Evolutionary conservation across 1,140 invertebrate species (phyloP).

Genomic region (Bombus superbus): DNA sequence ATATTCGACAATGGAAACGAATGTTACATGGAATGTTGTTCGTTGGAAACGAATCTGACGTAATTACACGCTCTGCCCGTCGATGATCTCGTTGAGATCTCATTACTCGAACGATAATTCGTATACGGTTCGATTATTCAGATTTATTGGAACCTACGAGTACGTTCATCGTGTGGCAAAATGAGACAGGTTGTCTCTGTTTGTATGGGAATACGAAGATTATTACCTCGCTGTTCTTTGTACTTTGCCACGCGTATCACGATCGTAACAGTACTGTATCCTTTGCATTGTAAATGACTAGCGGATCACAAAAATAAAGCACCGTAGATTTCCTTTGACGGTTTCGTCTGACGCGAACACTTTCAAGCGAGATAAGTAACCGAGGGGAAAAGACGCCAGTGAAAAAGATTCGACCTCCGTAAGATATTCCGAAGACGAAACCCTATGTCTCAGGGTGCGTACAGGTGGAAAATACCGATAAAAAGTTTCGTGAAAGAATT

Average conservation of each 20-base stretch:
- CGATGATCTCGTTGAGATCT: background rate
- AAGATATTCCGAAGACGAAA: background rate
- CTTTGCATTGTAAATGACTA: background rate
- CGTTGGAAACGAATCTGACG: background rate
- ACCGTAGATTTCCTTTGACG: background rate
- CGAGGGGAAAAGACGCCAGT: background rate
- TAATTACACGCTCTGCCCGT: conserved; percentile 8
- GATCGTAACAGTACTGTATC: background rate
- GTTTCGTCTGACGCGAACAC: background rate
- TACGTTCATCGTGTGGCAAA: background rate
- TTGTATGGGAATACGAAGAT: conserved; percentile 12
- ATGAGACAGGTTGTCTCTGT: background rate
- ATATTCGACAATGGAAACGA: background rate
- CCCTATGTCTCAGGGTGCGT: conserved; percentile 37
- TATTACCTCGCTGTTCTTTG: background rate
- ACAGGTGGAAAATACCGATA: conserved; percentile 64
- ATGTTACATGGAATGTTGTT: background rate
- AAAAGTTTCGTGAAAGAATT: conserved; percentile 67
- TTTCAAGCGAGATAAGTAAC: background rate
- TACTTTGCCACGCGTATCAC: background rate
- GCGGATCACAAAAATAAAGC: background rate
- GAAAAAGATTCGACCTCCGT: background rate
- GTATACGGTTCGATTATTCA: conserved; percentile 23
- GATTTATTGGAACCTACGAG: background rate
- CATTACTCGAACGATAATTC: conserved; percentile 20